A percentile compares a stretch with the other conserved stretches of the same genome.
phyloP scores from a whole-genome alignment of 1,140 invertebrate species.

The Helicoverpa armigera region DNA sequence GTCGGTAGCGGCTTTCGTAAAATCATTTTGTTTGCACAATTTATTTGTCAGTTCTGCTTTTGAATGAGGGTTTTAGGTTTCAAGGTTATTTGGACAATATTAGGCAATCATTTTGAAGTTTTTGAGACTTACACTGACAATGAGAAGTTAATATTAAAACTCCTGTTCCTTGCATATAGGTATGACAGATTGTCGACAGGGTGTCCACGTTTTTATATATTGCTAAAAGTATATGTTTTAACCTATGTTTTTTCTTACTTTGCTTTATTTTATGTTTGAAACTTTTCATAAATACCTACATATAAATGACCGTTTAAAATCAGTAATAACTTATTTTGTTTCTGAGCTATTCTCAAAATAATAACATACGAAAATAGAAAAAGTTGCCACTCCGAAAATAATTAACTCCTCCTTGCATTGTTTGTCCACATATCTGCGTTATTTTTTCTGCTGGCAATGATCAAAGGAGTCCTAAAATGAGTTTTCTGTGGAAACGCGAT shows the following conservation, averaged over 20 bases:
- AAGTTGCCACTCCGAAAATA: no score
- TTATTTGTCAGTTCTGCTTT: not conserved
- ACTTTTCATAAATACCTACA: no score
- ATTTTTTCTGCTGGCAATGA: slow-evolving; percentile 23
- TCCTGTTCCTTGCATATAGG: no score
- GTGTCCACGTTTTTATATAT: no score
- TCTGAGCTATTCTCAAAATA: not conserved
- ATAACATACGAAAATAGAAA: not conserved
- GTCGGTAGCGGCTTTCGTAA: not conserved
- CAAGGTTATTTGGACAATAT: not conserved
- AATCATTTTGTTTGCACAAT: slow-evolving; percentile 7
- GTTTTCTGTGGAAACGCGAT: slow-evolving; percentile 15
- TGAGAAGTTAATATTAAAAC: no score
- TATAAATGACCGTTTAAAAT: no score
- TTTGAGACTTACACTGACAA: no score
- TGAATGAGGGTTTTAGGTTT: not conserved
- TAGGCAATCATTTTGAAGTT: no score
- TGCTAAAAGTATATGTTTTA: no score
- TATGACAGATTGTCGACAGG: no score
- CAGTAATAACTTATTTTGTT: not conserved
- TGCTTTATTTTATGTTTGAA: no score
- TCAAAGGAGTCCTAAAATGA: slow-evolving; percentile 48
- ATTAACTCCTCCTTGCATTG: slow-evolving; percentile 16
- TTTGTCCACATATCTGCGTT: slow-evolving; percentile 13
- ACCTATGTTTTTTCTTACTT: no score